phyloP scores from a whole-genome alignment of 2,888 invertebrate species.

The Andrena minutula region DNA sequence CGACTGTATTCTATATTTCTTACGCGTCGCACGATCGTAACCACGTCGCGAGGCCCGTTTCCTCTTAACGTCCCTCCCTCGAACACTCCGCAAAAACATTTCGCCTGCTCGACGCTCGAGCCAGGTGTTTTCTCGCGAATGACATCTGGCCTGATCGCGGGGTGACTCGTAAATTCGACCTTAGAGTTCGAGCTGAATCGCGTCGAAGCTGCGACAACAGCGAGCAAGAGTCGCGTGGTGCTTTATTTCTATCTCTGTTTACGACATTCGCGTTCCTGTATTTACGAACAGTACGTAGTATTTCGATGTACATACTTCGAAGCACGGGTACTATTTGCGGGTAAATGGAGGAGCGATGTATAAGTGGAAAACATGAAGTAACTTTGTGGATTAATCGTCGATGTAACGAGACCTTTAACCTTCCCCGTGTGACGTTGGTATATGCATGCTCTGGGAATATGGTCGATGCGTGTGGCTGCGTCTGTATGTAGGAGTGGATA shows the following conservation, averaged over 20 bases:
- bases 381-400: too few relatives aligned
- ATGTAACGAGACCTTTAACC: too few relatives aligned
- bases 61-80: background rate
- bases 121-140: slow-evolving; percentile 9
- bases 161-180: background rate
- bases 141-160: slow-evolving; percentile 13
- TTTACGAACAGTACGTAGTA: background rate
- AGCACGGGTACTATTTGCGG: too few relatives aligned
- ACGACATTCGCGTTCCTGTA: background rate
- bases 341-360: too few relatives aligned
- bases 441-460: too few relatives aligned
- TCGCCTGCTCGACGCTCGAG: background rate
- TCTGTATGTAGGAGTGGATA: too few relatives aligned
- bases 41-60: slow-evolving; percentile 10
- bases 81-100: background rate
- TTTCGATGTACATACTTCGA: background rate
- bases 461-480: too few relatives aligned
- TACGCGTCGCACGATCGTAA: slow-evolving; percentile 21
- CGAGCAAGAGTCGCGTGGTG: background rate
- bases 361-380: too few relatives aligned
- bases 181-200: background rate
- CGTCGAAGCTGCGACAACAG: background rate
- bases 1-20: slow-evolving; percentile 47
- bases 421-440: too few relatives aligned
- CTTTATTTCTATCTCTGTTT: background rate